Evolutionary conservation across 2,888 invertebrate genomes (phyloP), one percentile per base, ranked within the genome.

Genomic region (Melolontha melolontha): DNA sequence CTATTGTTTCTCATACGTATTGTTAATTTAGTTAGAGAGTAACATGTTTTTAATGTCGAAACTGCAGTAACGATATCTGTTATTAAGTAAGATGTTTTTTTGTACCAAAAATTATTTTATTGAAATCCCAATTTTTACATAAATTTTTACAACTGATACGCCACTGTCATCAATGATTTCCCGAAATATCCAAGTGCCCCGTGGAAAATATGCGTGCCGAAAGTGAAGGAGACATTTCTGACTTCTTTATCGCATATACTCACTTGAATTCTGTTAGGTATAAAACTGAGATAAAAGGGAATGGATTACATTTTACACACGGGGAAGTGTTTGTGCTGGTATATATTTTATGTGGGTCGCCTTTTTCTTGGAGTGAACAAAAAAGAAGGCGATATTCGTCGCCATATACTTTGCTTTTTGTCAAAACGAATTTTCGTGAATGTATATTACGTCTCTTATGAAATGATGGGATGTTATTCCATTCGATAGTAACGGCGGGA

Each of bases 141-240:
- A 54, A 16, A 29, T 2, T 14, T 44, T 22, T n/a, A n/a, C 22
- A 16, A 2, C n/a, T 6, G 40, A 16, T 54, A 17, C 54, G 54
- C 40, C 50, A 17, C 44, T 41, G 63, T 14, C 40, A 27, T 12
- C 49, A 41, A 63, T 34, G 41, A 63, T 50, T 50, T 49, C 47
- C 63, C 47, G 63, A 12, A 16, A 49, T 63, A 39, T 34, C 50
- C 17, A n/a, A 5, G 40, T 47, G 22, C 54, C 39, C 54, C 16
- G 14, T 40, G 22, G 40, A 40, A 54, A 42, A 52, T 52, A 52
- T 51, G 57, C 66, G 66, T 14, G 55, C 55, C 66, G 66, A 71
- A 75, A 74, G 72, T 73, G 72, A 70, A 73, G 74, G 71, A 68
- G 72, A 72, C 72, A 72, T 73, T 68, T 70, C 71, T 69, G 72